Evolutionary conservation across 1,140 invertebrate species (phyloP).

Genomic region (Gryon sp.): DNA sequence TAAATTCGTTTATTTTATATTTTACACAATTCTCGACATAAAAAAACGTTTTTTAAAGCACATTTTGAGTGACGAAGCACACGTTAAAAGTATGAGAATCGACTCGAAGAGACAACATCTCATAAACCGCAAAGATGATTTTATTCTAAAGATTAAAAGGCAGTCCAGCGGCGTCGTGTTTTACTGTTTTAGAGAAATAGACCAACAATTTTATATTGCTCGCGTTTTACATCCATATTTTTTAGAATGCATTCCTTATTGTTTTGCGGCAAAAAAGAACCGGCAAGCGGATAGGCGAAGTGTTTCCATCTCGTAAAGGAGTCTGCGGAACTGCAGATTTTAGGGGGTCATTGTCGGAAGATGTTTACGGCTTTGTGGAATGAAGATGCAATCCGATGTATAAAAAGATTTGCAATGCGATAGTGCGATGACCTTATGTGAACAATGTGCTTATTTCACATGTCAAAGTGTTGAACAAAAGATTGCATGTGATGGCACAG

Average conservation of each 20-base stretch:
- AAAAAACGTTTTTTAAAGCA: too few relatives aligned
- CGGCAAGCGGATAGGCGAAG: neutral
- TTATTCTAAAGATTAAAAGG: conserved; percentile 60
- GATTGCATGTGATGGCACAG: conserved; percentile 46
- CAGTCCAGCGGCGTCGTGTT: conserved; percentile 23
- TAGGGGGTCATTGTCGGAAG: conserved; percentile 19
- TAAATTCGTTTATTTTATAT: too few relatives aligned
- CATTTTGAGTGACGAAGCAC: conserved; percentile 1
- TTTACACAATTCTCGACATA: too few relatives aligned
- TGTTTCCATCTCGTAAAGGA: conserved; percentile 30
- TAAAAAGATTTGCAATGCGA: conserved; percentile 32
- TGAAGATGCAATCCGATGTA: conserved; percentile 9
- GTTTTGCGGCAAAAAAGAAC: neutral
- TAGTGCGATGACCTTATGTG: conserved; percentile 49
- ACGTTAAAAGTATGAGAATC: conserved; percentile 3
- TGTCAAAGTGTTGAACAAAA: conserved; percentile 59
- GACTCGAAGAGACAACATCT: conserved; percentile 21
- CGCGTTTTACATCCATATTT: conserved; percentile 44
- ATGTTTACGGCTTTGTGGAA: conserved; percentile 36
- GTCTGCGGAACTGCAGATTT: conserved; percentile 24
- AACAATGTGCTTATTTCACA: conserved; percentile 51
- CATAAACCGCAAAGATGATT: conserved; percentile 46
- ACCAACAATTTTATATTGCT: conserved; percentile 35
- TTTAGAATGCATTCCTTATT: conserved; percentile 26
- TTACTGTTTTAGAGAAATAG: conserved; percentile 54